Evolutionary conservation across 2,113 vertebrate species (phyloP).

Genomic region (Macquaria australasica): DNA sequence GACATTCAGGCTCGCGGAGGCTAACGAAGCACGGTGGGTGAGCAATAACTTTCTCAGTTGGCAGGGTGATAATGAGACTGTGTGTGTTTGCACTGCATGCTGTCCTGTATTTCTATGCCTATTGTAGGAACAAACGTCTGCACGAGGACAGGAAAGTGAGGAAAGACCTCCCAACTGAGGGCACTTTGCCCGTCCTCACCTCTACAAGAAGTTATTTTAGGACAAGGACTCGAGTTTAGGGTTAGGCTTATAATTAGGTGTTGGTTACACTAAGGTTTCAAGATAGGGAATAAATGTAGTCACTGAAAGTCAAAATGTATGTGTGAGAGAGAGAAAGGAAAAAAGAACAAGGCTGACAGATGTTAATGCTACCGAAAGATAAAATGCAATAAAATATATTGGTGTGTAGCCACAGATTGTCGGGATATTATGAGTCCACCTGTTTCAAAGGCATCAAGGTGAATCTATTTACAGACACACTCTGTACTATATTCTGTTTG

Average conservation of each 20-base stretch:
- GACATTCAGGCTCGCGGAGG: background rate
- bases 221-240: constrained; percentile 3
- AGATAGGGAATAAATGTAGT: background rate
- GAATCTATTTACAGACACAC: background rate
- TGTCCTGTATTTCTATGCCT: background rate
- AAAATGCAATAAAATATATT: background rate
- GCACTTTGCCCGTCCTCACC: constrained; percentile 19
- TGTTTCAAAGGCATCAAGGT: constrained; percentile 28
- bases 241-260: background rate
- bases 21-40: background rate
- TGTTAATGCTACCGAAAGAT: constrained; percentile 14
- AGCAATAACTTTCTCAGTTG: constrained; percentile 4
- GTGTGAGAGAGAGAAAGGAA: background rate
- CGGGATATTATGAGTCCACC: constrained; percentile 29
- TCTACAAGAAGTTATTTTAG: constrained; percentile 7
- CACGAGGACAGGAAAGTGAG: constrained; percentile 8
- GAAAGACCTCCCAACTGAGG: constrained; percentile 18
- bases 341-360: constrained; percentile 24
- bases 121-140: background rate
- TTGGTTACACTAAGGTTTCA: background rate
- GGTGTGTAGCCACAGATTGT: constrained; percentile 22
- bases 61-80: constrained; percentile 7
- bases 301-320: constrained; percentile 12
- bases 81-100: background rate
- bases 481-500: background rate